Percentiles rank a stretch among this genome's conserved stretches.
Evolutionary conservation across 2,888 invertebrate species (phyloP).

Genomic region (Zygaena filipendulae): DNA sequence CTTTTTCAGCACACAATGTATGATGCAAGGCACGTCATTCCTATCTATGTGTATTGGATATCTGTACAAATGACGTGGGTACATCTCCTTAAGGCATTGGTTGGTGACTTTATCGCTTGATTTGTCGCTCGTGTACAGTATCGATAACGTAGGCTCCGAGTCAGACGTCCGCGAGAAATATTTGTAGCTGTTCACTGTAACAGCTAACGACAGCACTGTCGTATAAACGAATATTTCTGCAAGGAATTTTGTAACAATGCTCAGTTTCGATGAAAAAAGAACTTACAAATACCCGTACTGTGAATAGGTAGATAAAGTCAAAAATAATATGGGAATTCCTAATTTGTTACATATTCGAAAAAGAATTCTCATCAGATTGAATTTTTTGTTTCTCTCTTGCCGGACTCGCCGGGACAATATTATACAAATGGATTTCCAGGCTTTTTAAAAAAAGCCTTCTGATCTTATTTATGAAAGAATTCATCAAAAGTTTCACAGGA

Average conservation of each 20-base stretch:
- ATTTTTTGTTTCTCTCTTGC: too few relatives aligned
- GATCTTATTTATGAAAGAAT: slow-evolving; percentile 14
- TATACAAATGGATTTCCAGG: too few relatives aligned
- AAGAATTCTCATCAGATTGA: too few relatives aligned
- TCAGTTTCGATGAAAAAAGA: too few relatives aligned
- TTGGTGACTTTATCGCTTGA: slow-evolving; percentile 45
- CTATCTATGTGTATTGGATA: slow-evolving; percentile 48
- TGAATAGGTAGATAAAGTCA: too few relatives aligned
- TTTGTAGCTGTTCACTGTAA: slow-evolving; percentile 30
- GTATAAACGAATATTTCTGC: slow-evolving; percentile 39
- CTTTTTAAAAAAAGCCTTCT: too few relatives aligned
- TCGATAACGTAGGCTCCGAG: slow-evolving; percentile 48
- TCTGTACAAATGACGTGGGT: slow-evolving; percentile 48
- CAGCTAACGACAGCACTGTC: slow-evolving; percentile 24
- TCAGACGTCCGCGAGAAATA: slow-evolving; percentile 44
- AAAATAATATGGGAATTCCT: too few relatives aligned
- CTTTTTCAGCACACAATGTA: slow-evolving; percentile 56
- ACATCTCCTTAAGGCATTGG: slow-evolving; percentile 53
- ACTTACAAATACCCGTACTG: too few relatives aligned
- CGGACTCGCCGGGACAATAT: too few relatives aligned
- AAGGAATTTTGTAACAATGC: too few relatives aligned
- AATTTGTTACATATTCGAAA: too few relatives aligned
- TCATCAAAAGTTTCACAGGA: slow-evolving; percentile 17
- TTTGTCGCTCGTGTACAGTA: slow-evolving; percentile 48
- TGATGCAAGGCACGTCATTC: slow-evolving; percentile 55